Conservation (phyloP, 2,113 vertebrate genomes). For the Pedionomus torquatus region DNA sequence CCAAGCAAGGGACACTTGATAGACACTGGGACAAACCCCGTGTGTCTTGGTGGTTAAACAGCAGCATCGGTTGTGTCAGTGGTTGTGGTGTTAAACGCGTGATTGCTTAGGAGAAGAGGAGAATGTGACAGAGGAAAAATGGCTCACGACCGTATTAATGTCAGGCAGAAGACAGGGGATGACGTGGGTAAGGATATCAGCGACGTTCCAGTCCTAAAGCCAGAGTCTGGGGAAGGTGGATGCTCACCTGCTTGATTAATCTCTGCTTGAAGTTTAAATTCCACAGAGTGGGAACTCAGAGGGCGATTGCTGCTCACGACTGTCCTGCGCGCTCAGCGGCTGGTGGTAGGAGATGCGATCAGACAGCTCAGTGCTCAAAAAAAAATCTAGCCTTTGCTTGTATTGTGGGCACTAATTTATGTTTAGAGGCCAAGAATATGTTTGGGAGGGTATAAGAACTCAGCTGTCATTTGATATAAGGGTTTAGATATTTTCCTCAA, state of each 20-base stretch:
- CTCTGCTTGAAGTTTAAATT: background rate
- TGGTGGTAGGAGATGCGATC: rapidly evolving
- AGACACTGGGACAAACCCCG: background rate
- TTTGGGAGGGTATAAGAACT: background rate
- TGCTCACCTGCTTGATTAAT: background rate
- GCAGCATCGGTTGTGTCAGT: background rate
- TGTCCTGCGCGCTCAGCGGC: background rate
- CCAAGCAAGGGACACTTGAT: background rate
- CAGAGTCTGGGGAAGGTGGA: background rate
- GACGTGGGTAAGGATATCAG: background rate
- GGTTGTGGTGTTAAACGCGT: background rate
- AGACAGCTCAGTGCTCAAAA: background rate
- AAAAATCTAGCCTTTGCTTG: background rate
- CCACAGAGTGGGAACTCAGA: background rate
- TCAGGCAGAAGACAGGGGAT: background rate
- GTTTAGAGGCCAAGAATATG: background rate
- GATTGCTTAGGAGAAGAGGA: background rate
- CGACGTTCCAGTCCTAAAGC: background rate
- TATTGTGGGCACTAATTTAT: background rate
- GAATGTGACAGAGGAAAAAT: background rate
- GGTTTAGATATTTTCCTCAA: background rate
- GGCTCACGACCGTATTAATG: background rate
- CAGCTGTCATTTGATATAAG: background rate
- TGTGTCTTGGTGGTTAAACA: background rate
- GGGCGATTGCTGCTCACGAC: background rate